These are phyloP conservation scores for Cladorhizidae sp. DNA, from an alignment of 37 sponge, comb jelly and placozoan species.

Conservation along the genomic window DNA sequence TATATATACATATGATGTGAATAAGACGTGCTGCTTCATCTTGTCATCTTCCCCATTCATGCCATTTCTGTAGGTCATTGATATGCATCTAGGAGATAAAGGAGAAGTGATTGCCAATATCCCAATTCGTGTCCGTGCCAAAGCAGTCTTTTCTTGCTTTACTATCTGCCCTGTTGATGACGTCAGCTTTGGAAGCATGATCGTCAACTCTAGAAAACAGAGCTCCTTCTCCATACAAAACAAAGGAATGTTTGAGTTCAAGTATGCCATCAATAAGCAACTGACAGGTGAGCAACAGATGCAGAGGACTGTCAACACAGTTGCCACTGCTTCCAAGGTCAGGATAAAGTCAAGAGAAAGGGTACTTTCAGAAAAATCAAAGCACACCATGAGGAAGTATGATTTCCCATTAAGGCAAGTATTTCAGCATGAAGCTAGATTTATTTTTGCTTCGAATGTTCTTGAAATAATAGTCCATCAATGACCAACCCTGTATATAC, in stretches of 20 bases:
- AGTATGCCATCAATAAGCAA: slow-evolving; percentile 85
- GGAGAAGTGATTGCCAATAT: slow-evolving; percentile 96
- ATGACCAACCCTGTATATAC: too few relatives aligned
- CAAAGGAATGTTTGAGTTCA: slow-evolving; percentile 96
- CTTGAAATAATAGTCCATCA: too few relatives aligned
- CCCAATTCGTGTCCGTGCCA: slow-evolving; percentile 85
- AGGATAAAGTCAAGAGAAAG: slow-evolving; percentile 43
- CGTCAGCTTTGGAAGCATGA: slow-evolving; percentile 92
- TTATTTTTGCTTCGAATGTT: too few relatives aligned
- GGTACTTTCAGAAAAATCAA: neutral
- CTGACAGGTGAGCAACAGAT: slow-evolving; percentile 35
- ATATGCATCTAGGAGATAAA: slow-evolving; percentile 79
- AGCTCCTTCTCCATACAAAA: slow-evolving; percentile 86
- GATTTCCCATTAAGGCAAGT: too few relatives aligned
- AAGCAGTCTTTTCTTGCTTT: slow-evolving; percentile 82
- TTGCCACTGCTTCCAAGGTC: neutral
- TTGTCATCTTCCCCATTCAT: neutral
- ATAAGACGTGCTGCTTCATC: neutral
- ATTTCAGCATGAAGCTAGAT: too few relatives aligned
- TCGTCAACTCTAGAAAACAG: slow-evolving; percentile 64
- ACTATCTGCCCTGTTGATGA: slow-evolving; percentile 83
- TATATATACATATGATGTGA: neutral
- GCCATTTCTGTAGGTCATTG: slow-evolving; percentile 68
- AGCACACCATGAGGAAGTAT: neutral
- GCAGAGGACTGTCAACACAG: slow-evolving; percentile 20